phyloP scores from a whole-genome alignment of 2,113 vertebrate species.

The Halichoerus grypus region DNA sequence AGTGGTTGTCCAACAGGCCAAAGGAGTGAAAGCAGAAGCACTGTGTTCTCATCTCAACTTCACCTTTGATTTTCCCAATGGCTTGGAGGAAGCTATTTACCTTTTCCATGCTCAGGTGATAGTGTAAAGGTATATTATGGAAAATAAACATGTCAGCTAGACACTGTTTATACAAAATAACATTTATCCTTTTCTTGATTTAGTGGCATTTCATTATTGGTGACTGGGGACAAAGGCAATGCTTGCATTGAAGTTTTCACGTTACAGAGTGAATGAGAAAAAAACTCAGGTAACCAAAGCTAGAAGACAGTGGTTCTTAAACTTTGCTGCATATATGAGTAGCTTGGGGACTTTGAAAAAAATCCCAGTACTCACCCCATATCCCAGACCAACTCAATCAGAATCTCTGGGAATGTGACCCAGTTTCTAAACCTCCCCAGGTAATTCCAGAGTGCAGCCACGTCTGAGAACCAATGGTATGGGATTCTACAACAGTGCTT shows the following conservation, averaged over 20 bases:
- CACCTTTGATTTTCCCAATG: background rate
- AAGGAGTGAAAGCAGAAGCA: background rate
- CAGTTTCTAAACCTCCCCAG: constrained; percentile 9
- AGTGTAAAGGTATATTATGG: background rate
- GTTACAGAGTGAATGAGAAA: background rate
- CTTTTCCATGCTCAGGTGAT: background rate
- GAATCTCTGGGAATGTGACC: background rate
- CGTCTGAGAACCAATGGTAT: background rate
- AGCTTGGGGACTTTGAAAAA: background rate
- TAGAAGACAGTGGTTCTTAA: background rate
- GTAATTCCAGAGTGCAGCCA: background rate
- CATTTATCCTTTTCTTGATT: constrained; percentile 5
- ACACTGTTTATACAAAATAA: background rate
- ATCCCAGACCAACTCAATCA: background rate
- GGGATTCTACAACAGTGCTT: accelerated
- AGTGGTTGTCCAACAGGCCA: background rate
- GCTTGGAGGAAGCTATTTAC: background rate
- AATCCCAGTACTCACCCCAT: background rate
- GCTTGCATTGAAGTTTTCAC: background rate
- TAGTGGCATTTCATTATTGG: background rate
- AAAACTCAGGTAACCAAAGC: background rate
- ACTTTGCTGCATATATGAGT: background rate
- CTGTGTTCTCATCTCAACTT: background rate
- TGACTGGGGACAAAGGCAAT: background rate
- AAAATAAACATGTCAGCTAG: background rate